Evolutionary conservation across 1,140 invertebrate genomes (phyloP).

Genomic region (Parasteatoda tepidariorum): DNA sequence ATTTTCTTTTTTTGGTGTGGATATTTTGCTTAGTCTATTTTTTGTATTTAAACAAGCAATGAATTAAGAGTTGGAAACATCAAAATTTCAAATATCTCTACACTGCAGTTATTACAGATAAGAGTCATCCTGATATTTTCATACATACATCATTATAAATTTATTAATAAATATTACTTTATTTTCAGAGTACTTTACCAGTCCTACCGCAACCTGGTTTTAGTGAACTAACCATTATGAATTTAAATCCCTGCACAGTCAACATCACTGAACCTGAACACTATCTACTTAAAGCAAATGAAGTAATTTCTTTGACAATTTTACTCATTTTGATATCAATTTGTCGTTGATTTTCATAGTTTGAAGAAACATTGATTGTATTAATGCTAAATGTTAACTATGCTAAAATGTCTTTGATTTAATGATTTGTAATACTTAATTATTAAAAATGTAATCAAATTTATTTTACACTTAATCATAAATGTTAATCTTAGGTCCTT

Average conservation of each 20-base stretch:
- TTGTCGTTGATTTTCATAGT: neutral
- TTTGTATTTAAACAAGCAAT: too few species aligned
- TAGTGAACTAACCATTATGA: conserved; percentile 5
- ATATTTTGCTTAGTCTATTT: too few species aligned
- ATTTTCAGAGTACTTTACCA: neutral
- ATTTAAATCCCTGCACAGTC: conserved; percentile 34
- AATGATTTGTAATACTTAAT: too few species aligned
- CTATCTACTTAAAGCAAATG: neutral
- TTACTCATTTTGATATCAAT: neutral
- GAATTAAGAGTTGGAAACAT: too few species aligned
- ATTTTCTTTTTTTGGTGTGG: neutral
- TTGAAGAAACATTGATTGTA: neutral
- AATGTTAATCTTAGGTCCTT: too few species aligned
- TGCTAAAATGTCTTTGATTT: too few species aligned
- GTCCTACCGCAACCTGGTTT: neutral
- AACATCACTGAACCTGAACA: neutral
- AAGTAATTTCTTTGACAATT: neutral
- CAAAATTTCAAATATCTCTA: too few species aligned
- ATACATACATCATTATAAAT: neutral
- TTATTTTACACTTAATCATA: too few species aligned
- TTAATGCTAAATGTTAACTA: too few species aligned
- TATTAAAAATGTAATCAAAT: too few species aligned
- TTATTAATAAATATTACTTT: neutral
- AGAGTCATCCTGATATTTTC: too few species aligned
- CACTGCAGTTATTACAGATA: too few species aligned